Evolutionary conservation across 2,797 vertebrate genomes (phyloP).

Genomic region (Microctenopoma steveboyesi): DNA sequence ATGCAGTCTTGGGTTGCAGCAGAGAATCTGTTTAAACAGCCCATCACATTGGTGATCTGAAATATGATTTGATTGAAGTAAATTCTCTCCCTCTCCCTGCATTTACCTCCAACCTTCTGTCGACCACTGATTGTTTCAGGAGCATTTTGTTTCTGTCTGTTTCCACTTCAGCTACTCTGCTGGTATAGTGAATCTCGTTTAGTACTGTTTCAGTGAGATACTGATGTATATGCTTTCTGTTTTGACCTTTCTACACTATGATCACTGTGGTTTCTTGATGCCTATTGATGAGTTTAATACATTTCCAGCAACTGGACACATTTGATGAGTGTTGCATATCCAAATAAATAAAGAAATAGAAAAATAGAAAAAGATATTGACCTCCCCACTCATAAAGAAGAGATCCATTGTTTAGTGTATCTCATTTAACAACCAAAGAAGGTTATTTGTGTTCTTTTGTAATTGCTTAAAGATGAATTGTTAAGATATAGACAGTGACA

Average conservation of each 20-base stretch:
- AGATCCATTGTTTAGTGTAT: neutral
- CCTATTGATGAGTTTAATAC: conserved; percentile 24
- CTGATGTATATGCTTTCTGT: conserved; percentile 10
- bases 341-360: neutral
- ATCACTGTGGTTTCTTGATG: neutral
- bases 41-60: conserved; percentile 42
- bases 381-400: neutral
- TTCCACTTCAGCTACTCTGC: conserved; percentile 34
- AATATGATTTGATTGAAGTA: conserved; percentile 47
- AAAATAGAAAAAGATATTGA: neutral
- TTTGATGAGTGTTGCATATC: neutral
- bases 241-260: neutral
- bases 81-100: neutral
- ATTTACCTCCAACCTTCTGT: conserved; percentile 11
- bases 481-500: neutral
- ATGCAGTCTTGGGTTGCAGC: conserved; percentile 51
- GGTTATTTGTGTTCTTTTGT: neutral
- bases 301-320: conserved; percentile 5
- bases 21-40: conserved; percentile 50
- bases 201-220: neutral
- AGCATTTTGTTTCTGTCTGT: conserved; percentile 37
- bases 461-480: neutral
- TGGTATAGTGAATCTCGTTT: conserved; percentile 11
- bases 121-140: conserved; percentile 10
- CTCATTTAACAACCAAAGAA: neutral